These are phyloP conservation scores for Idaea biselata DNA, from an alignment of 2,888 invertebrate species.

Conservation along the genomic window DNA sequence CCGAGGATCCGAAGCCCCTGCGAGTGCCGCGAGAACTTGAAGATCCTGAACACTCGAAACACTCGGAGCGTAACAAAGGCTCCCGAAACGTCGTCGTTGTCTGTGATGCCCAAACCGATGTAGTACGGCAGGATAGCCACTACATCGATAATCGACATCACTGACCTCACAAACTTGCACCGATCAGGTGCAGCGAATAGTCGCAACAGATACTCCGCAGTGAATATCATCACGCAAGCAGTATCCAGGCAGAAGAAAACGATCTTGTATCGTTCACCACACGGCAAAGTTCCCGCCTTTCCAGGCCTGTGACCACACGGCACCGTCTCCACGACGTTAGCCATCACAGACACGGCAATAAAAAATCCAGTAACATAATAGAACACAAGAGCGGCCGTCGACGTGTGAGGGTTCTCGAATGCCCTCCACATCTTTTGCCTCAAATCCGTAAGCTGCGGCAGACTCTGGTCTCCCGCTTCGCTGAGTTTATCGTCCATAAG, in stretches of 20 bases:
- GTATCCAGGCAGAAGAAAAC: constrained; percentile 99
- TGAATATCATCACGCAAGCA: constrained; percentile 99
- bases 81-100: constrained; percentile 99
- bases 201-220: constrained; percentile 96
- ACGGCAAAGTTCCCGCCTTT: constrained; percentile 92
- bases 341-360: constrained; percentile 99
- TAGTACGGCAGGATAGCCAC: constrained; percentile 99
- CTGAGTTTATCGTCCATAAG: constrained; percentile 98
- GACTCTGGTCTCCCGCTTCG: constrained; percentile 94
- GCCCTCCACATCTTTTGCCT: constrained; percentile 99
- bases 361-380: constrained; percentile 99
- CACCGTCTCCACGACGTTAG: constrained; percentile 99
- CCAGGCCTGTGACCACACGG: constrained; percentile 95
- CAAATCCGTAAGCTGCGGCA: constrained; percentile 92
- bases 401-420: constrained; percentile 99
- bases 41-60: constrained; percentile 99
- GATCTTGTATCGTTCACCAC: constrained; percentile 98
- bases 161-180: constrained; percentile 97
- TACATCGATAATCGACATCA: constrained; percentile 99
- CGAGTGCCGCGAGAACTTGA: constrained; percentile 99
- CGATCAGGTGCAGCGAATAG: constrained; percentile 99
- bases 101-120: constrained; percentile 97
- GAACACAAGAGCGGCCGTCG: constrained; percentile 99
- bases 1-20: constrained; percentile 99
- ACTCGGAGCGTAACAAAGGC: constrained; percentile 99